These are phyloP conservation scores for Erebia aethiops DNA, from an alignment of 2,888 invertebrate genomes.

Conservation along the genomic window DNA sequence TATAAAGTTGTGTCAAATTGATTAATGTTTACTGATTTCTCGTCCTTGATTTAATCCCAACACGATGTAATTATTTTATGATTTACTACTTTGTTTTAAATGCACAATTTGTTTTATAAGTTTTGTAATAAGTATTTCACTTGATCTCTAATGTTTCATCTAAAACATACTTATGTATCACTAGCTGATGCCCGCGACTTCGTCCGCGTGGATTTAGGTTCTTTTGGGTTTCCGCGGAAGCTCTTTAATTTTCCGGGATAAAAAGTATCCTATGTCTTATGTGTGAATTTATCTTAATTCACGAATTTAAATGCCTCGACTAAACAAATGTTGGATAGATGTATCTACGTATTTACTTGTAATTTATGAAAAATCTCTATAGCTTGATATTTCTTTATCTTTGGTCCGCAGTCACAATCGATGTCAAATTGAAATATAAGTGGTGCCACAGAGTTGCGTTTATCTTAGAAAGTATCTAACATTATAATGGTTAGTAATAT, in stretches of 20 bases:
- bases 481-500: slow-evolving; percentile 6
- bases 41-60: neutral
- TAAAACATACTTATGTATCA: neutral
- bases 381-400: neutral
- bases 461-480: neutral
- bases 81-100: neutral
- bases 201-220: too few relatives aligned
- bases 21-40: slow-evolving; percentile 14
- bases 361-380: neutral
- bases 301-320: neutral
- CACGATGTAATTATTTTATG: neutral
- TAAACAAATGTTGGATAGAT: neutral
- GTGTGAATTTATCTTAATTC: neutral
- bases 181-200: too few relatives aligned
- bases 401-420: neutral
- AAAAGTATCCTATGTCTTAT: too few relatives aligned
- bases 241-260: too few relatives aligned
- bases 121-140: neutral
- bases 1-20: slow-evolving; percentile 25
- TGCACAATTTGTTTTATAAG: too few relatives aligned
- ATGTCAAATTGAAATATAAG: slow-evolving; percentile 14
- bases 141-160: neutral
- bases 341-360: neutral
- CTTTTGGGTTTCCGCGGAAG: too few relatives aligned
- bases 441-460: neutral